Evolutionary conservation across 2,113 vertebrate genomes (phyloP).

Genomic region (Haliaeetus leucogaster): DNA sequence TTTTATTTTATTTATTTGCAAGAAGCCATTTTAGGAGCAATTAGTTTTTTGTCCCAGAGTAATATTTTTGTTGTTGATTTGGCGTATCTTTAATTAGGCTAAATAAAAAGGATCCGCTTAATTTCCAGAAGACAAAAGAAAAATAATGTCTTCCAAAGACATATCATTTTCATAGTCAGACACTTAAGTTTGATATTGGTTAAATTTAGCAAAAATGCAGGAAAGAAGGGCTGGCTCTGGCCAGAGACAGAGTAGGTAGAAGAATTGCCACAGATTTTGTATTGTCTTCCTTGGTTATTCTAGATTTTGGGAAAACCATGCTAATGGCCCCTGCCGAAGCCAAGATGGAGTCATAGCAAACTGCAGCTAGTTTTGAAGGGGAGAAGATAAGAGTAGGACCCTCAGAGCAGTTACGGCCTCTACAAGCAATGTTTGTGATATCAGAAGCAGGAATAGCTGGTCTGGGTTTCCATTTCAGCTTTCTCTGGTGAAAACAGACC

Average conservation of each 20-base stretch:
- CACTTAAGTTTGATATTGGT: not conserved
- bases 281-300: not conserved
- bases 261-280: not conserved
- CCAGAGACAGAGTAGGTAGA: not conserved
- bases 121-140: not conserved
- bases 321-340: accelerated
- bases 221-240: not conserved
- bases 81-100: not conserved
- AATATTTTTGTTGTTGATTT: not conserved
- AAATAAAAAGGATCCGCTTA: not conserved
- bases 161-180: not conserved
- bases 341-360: not conserved
- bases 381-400: not conserved
- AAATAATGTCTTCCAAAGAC: not conserved
- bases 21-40: not conserved
- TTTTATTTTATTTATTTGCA: not conserved
- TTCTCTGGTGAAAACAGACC: not conserved
- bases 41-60: not conserved
- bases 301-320: not conserved
- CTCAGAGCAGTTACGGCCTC: not conserved
- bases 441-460: not conserved
- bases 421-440: not conserved
- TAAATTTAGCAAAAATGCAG: not conserved
- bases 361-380: not conserved
- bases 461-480: not conserved